Evolutionary conservation across 2,113 vertebrate species (phyloP).

Genomic region (Melospiza georgiana): DNA sequence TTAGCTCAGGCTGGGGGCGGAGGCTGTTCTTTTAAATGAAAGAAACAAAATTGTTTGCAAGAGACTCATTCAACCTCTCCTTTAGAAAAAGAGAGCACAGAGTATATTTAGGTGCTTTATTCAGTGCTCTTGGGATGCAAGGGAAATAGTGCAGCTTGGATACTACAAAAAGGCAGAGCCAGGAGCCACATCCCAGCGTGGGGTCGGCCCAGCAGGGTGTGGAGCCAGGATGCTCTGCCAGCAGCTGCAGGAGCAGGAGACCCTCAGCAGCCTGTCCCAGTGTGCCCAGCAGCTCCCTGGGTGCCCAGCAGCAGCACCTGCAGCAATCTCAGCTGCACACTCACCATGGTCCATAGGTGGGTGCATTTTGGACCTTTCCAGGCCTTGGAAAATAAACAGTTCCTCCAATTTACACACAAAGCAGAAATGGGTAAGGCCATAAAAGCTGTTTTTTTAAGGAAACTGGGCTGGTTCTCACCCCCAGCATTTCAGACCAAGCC

Average conservation of each 20-base stretch:
- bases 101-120: constrained; percentile 58
- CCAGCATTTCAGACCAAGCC: not conserved
- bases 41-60: constrained; percentile 68
- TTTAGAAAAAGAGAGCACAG: constrained; percentile 24
- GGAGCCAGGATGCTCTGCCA: not conserved
- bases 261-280: not conserved
- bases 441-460: not conserved
- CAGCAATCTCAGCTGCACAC: not conserved
- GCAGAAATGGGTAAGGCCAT: not conserved
- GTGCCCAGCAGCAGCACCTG: not conserved
- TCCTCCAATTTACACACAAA: not conserved
- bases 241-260: not conserved
- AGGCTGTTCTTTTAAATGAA: constrained; percentile 66
- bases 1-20: constrained; percentile 65
- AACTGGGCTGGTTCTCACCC: not conserved
- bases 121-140: constrained; percentile 29
- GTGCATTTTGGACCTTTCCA: not conserved
- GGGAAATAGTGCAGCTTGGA: not conserved
- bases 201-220: not conserved
- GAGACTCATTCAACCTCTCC: constrained; percentile 64
- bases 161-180: not conserved
- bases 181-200: not conserved
- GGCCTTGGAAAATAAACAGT: not conserved
- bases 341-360: accelerated
- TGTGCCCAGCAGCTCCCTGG: not conserved